phyloP scores from a whole-genome alignment of 2,113 vertebrate species.

The Ictalurus punctatus region DNA sequence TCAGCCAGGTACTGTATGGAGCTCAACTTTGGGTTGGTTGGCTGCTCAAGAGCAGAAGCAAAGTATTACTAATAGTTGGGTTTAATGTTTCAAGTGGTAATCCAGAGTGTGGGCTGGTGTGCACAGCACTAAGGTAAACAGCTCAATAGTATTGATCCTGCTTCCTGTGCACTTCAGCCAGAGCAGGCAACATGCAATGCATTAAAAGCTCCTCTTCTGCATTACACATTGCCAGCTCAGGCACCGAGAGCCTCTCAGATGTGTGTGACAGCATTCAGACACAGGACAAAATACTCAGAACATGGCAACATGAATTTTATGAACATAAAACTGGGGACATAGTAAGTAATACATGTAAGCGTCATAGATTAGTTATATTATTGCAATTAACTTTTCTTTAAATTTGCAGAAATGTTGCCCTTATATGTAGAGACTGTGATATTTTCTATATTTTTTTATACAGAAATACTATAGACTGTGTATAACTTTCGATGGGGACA shows the following conservation, averaged over 20 bases:
- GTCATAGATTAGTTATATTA: neutral
- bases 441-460: neutral
- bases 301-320: neutral
- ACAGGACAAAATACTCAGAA: slow-evolving; percentile 11
- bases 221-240: slow-evolving; percentile 60
- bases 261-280: slow-evolving; percentile 11
- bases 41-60: slow-evolving; percentile 70
- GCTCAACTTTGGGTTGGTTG: slow-evolving; percentile 55
- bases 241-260: slow-evolving; percentile 17
- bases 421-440: neutral
- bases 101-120: slow-evolving; percentile 64
- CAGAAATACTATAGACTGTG: too few relatives aligned
- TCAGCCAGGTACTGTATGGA: slow-evolving; percentile 48
- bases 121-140: slow-evolving; percentile 78
- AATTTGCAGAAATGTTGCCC: neutral
- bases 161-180: slow-evolving; percentile 64
- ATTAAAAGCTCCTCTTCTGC: slow-evolving; percentile 70
- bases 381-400: neutral
- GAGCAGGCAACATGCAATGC: slow-evolving; percentile 71
- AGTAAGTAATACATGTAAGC: neutral
- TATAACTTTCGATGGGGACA: too few relatives aligned
- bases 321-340: neutral
- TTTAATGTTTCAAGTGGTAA: slow-evolving; percentile 81
- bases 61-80: slow-evolving; percentile 81
- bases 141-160: slow-evolving; percentile 82